Evolutionary conservation across 1,140 invertebrate genomes (phyloP).

Genomic region (Drosophila equinoxialis): DNA sequence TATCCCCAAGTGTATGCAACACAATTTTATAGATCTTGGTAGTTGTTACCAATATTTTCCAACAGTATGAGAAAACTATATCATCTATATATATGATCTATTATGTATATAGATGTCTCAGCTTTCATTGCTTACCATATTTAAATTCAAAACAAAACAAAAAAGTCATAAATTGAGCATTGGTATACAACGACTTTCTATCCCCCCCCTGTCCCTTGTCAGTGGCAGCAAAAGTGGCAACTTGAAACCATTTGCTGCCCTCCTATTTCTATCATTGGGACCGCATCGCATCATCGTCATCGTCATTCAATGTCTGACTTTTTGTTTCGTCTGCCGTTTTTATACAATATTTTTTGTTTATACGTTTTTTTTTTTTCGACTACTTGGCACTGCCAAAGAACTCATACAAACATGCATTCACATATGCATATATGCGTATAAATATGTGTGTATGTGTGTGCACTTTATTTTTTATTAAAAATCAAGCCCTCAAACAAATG

Average conservation of each 20-base stretch:
- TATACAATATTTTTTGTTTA: conserved; percentile 7
- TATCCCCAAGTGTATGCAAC: conserved; percentile 1
- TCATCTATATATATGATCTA: too few species aligned
- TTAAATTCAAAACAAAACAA: too few species aligned
- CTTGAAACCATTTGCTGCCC: background rate
- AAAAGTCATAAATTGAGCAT: too few species aligned
- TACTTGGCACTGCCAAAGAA: conserved; percentile 42
- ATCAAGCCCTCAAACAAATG: conserved; percentile 20
- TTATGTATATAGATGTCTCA: too few species aligned
- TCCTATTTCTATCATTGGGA: background rate
- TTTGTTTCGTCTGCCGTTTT: conserved; percentile 40
- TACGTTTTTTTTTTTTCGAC: conserved; percentile 33
- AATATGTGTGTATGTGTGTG: background rate
- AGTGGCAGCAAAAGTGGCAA: background rate
- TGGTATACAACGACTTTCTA: background rate
- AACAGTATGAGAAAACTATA: too few species aligned
- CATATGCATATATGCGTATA: background rate
- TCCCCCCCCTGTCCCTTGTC: too few species aligned
- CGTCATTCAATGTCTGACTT: conserved; percentile 47
- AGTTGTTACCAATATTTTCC: too few species aligned
- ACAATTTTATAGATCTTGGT: background rate
- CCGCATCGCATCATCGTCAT: background rate
- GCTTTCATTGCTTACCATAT: too few species aligned
- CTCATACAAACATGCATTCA: conserved; percentile 14
- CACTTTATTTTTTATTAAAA: conserved; percentile 59